These are phyloP conservation scores for Acanthosepion lycidas DNA, from an alignment of 2,888 invertebrate genomes.

Conservation along the genomic window DNA sequence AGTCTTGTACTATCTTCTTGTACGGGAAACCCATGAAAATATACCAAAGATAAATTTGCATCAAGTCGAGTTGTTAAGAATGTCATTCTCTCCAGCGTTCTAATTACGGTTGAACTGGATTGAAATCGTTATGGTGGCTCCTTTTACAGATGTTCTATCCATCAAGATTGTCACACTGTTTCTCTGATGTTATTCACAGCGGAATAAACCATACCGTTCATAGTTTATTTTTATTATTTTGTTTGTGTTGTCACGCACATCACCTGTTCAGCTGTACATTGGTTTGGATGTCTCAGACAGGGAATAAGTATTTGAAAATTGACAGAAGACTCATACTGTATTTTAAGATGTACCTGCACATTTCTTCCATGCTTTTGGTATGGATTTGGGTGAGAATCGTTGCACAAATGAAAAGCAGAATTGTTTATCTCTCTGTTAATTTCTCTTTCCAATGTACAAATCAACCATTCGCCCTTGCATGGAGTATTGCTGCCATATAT, in stretches of 20 bases:
- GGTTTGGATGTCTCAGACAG: conserved; percentile 10
- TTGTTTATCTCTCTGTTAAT: no score
- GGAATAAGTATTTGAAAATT: not conserved
- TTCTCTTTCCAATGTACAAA: no score
- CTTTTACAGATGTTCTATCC: conserved; percentile 10
- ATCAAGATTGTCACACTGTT: not conserved
- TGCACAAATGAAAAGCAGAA: not conserved
- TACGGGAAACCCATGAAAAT: not conserved
- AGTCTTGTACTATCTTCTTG: not conserved
- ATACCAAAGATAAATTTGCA: not conserved
- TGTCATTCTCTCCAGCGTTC: not conserved
- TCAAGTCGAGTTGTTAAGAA: not conserved
- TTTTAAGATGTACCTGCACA: not conserved
- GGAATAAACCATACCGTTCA: not conserved
- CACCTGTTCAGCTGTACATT: not conserved
- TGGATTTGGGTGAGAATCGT: not conserved
- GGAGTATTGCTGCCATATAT: no score
- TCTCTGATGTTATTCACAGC: not conserved
- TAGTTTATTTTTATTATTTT: not conserved
- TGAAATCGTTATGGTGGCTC: not conserved
- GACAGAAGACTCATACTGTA: not conserved
- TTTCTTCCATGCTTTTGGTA: not conserved
- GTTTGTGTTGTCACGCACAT: conserved; percentile 33
- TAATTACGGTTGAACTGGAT: not conserved
- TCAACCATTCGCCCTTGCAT: no score